Evolutionary conservation across 2,797 vertebrate species (phyloP).

Genomic region (Otolemur crassicaudatus): DNA sequence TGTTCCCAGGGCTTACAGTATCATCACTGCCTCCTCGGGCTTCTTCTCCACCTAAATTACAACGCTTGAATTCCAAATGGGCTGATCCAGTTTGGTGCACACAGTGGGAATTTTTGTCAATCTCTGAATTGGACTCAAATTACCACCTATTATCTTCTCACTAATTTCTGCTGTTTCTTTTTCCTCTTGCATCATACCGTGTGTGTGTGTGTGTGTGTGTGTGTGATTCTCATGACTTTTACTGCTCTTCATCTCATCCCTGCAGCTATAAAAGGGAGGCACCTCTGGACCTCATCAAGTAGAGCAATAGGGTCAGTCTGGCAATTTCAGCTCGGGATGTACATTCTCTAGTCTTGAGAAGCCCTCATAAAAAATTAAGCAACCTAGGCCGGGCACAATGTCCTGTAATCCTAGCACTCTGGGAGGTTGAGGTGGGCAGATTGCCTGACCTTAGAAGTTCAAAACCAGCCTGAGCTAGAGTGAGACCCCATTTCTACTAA

Average conservation of each 20-base stretch:
- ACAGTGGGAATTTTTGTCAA: background rate
- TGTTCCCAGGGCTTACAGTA: background rate
- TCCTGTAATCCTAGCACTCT: too few species aligned
- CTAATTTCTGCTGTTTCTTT: background rate
- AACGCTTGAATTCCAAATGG: background rate
- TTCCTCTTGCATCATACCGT: background rate
- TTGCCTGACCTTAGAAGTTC: too few species aligned
- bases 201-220: too few species aligned
- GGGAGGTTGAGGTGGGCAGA: too few species aligned
- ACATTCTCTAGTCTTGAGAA: background rate
- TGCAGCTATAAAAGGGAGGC: background rate
- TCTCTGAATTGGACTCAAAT: background rate
- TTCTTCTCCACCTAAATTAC: background rate
- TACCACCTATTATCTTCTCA: background rate
- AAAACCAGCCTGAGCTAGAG: too few species aligned
- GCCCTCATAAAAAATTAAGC: background rate
- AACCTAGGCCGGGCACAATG: background rate
- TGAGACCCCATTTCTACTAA: too few species aligned
- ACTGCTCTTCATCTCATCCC: background rate
- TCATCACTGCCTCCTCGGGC: background rate
- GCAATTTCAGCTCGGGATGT: background rate
- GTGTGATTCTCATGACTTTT: background rate
- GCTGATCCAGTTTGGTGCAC: rapidly evolving
- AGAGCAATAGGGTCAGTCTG: background rate
- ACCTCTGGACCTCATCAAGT: background rate